phyloP scores from a whole-genome alignment of 2,797 vertebrate species.

The Sebastes wilsoni region DNA sequence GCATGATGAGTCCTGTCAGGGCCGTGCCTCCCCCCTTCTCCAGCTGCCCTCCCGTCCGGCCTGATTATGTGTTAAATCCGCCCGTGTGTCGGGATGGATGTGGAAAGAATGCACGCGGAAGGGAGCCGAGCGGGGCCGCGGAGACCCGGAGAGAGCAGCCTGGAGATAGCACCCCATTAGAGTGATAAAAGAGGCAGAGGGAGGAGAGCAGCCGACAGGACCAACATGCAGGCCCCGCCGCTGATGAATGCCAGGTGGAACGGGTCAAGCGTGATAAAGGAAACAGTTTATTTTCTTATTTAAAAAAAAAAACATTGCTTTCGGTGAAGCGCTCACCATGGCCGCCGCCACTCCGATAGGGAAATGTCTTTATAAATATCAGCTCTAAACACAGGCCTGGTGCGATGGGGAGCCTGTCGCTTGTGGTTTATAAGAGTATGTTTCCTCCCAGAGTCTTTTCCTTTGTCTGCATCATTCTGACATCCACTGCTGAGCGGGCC shows the following conservation, averaged over 20 bases:
- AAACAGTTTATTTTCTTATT: conserved; percentile 84
- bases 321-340: conserved; percentile 67
- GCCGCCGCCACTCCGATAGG: conserved; percentile 44
- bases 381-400: conserved; percentile 44
- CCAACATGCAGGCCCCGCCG: conserved; percentile 71
- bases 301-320: conserved; percentile 45
- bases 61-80: conserved; percentile 84
- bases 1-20: conserved; percentile 80
- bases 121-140: conserved; percentile 46
- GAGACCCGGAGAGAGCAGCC: conserved; percentile 69
- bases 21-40: conserved; percentile 15
- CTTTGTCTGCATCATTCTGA: conserved; percentile 19
- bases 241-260: conserved; percentile 86
- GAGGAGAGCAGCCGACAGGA: conserved; percentile 80
- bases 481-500: not conserved
- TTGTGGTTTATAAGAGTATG: conserved; percentile 10
- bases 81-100: conserved; percentile 76
- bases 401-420: conserved; percentile 14
- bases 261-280: conserved; percentile 78
- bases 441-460: conserved; percentile 14
- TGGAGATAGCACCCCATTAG: conserved; percentile 83
- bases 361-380: conserved; percentile 75
- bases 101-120: conserved; percentile 77
- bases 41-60: conserved; percentile 52
- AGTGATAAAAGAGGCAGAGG: conserved; percentile 83